These are phyloP conservation scores for Hippocampus kuda DNA, from an alignment of 2,797 vertebrate genomes.

Conservation along the genomic window DNA sequence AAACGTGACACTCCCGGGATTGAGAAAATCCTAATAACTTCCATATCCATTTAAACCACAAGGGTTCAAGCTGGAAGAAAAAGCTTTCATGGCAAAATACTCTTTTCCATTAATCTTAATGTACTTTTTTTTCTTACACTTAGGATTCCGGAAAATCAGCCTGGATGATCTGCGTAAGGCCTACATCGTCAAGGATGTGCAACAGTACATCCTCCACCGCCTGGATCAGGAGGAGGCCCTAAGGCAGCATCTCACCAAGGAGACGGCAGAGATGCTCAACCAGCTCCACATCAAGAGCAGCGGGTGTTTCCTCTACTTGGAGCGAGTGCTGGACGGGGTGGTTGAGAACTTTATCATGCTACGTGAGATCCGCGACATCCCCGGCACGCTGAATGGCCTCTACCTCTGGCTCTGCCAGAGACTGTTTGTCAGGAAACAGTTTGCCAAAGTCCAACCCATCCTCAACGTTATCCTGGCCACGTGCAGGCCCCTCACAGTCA, in stretches of 20 bases:
- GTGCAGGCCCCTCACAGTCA: conserved; percentile 83
- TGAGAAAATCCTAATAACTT: neutral
- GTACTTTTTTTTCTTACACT: conserved; percentile 24
- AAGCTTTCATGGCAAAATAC: neutral
- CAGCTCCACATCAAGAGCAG: conserved; percentile 99
- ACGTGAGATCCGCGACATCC: conserved; percentile 95
- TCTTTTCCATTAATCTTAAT: conserved; percentile 16
- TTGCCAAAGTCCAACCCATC: conserved; percentile 95
- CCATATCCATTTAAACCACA: neutral
- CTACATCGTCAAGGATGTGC: conserved; percentile 98
- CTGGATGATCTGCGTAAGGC: conserved; percentile 95
- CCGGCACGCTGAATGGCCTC: conserved; percentile 92
- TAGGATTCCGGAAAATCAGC: conserved; percentile 97
- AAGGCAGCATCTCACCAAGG: conserved; percentile 95
- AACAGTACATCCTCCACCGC: conserved; percentile 97
- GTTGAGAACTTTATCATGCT: conserved; percentile 98
- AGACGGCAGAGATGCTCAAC: conserved; percentile 97
- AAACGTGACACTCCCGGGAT: neutral
- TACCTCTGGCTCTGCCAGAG: conserved; percentile 99
- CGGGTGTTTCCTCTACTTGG: conserved; percentile 95
- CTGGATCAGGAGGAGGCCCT: conserved; percentile 95
- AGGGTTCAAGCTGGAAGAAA: neutral
- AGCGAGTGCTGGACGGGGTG: conserved; percentile 92
- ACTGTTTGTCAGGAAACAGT: conserved; percentile 97
- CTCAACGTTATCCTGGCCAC: conserved; percentile 94